These are phyloP conservation scores for Drepana falcataria DNA, from an alignment of 2,888 invertebrate genomes.

Conservation along the genomic window DNA sequence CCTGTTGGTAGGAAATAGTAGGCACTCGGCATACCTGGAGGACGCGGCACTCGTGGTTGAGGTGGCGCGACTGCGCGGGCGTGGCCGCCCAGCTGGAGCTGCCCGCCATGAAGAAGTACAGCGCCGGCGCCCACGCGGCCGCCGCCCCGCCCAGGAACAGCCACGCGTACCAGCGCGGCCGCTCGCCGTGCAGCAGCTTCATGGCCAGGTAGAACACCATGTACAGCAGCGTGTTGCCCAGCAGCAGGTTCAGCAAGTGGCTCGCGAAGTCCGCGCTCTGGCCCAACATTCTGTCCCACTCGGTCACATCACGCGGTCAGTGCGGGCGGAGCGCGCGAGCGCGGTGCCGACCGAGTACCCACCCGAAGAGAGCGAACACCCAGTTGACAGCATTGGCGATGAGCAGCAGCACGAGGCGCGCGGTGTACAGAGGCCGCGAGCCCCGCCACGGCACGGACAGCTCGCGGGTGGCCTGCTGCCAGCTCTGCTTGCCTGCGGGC, in stretches of 20 bases:
- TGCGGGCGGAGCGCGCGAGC: not conserved
- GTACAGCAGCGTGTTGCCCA: conserved; percentile 90
- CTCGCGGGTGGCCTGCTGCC: conserved; percentile 50
- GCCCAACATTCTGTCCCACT: conserved; percentile 60
- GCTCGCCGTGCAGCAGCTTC: conserved; percentile 88
- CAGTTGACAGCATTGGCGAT: conserved; percentile 84
- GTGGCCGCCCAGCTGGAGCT: conserved; percentile 63
- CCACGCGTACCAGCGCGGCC: conserved; percentile 78
- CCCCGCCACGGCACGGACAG: conserved; percentile 28
- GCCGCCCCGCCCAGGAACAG: conserved; percentile 82
- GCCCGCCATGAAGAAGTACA: conserved; percentile 71
- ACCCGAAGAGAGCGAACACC: conserved; percentile 84
- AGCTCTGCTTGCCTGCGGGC: conserved; percentile 42
- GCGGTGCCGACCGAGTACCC: conserved; percentile 2
- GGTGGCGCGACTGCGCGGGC: conserved; percentile 85
- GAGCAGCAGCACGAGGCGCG: conserved; percentile 79
- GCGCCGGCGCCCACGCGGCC: conserved; percentile 81
- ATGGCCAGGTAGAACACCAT: conserved; percentile 89
- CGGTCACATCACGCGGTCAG: not conserved
- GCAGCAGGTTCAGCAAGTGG: conserved; percentile 87
- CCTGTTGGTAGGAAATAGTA: conserved; percentile 19
- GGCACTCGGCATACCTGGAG: conserved; percentile 48
- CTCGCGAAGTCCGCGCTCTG: conserved; percentile 87
- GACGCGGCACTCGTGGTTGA: conserved; percentile 55
- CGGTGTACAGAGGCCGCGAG: conserved; percentile 58